Conservation (phyloP, 2,797 vertebrate genomes). For the Masticophis lateralis region DNA sequence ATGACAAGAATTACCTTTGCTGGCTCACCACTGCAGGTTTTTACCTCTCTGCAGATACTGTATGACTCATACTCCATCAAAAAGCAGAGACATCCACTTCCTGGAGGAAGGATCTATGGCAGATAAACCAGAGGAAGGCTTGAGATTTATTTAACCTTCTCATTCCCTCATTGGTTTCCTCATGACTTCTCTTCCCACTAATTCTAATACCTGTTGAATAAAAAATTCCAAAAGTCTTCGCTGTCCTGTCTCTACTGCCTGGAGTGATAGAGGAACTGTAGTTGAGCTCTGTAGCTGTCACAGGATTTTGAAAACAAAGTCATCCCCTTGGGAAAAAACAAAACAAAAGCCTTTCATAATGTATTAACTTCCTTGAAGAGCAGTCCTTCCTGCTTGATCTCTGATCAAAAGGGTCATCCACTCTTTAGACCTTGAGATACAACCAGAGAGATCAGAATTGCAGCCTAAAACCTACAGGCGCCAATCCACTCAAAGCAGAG, state of each 20-base stretch:
- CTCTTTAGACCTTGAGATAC: not conserved
- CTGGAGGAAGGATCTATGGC: not conserved
- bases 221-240: not conserved
- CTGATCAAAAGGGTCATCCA: not conserved
- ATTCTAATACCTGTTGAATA: not conserved
- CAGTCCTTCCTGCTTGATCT: not conserved
- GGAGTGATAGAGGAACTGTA: not conserved
- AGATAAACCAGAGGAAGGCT: not conserved
- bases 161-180: not conserved
- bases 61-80: not conserved
- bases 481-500: too few species aligned
- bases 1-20: not conserved
- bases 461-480: too few species aligned
- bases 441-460: too few species aligned
- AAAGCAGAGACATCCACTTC: not conserved
- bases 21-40: not conserved
- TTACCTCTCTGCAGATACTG: not conserved
- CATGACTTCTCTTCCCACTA: not conserved
- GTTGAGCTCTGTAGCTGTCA: not conserved
- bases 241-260: not conserved
- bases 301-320: not conserved
- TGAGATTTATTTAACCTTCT: not conserved
- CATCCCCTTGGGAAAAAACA: not conserved
- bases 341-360: not conserved
- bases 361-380: not conserved